Base-by-base conservation (phyloP, 2,797 vertebrate genomes). In the Urosaurus nigricauda region DNA sequence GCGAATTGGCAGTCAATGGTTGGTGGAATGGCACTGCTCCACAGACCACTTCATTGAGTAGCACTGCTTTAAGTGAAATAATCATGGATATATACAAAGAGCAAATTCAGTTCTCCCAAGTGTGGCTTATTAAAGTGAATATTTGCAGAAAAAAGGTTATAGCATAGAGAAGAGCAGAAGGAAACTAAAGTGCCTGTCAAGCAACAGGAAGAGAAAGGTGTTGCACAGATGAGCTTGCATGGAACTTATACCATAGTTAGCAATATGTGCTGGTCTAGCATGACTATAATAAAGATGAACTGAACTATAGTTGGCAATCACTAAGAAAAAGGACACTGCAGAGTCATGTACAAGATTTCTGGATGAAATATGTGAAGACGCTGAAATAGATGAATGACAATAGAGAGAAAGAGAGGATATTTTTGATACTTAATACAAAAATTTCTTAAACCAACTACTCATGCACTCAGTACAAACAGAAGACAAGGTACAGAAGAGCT, bases 381-480 rank as follows among this genome's bases (percentile, higher is more conserved):
- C 29, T 53, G 40, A 16, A 29, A 85, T 24, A 40, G 14, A 89
- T 35, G 37, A 12, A 87, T 12, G 87, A 47, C 79, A 58, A 77
- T n/a, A n/a, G 12, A 9, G 7, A 65, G 35, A 74, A 63, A 75
- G 2, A 21, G 60, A 24, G 79, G 29, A 29, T 75, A 17, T 87
- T 82, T 81, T 32, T 78, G 40, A 92, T 70, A 87, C 35, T 58
- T 58, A 58, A 43, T 56, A 47, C 16, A 26, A 13, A 81, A 35
- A 7, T 40, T 63, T 9, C 16, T 47, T 26, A 65, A 40, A 35
- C 16, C 24, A 58, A 3, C 16, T 37, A 7, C 47, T 51, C 9
- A 9, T 78, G 63, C 75, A 35, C 47, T 40, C 19, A 40, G 32
- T 29, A 29, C 9, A 32, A 32, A 60, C 12, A 40, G 53, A 58